These are phyloP conservation scores for Danaus melanippus DNA, from an alignment of 1,140 invertebrate species.

Conservation along the genomic window DNA sequence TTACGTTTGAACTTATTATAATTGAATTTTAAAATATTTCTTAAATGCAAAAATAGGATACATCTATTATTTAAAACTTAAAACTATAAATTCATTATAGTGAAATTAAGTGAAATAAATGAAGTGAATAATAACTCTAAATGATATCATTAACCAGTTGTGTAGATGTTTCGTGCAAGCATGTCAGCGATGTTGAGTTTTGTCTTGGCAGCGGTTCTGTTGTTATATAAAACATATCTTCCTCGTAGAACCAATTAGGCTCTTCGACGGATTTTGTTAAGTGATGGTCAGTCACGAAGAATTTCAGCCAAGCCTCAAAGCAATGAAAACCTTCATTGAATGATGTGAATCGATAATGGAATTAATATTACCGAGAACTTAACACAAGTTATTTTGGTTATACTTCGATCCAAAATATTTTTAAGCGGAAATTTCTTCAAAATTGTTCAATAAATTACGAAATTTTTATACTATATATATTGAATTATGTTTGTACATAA, in stretches of 20 bases:
- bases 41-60: conserved; percentile 26
- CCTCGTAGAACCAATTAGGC: conserved; percentile 61
- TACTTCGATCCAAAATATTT: too few species aligned
- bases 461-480: too few species aligned
- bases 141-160: conserved; percentile 65
- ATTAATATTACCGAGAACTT: too few species aligned
- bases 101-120: conserved; percentile 38
- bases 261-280: conserved; percentile 65
- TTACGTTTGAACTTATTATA: conserved; percentile 2
- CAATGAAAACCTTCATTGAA: conserved; percentile 50
- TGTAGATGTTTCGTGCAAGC: conserved; percentile 48
- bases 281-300: conserved; percentile 69
- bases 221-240: conserved; percentile 41
- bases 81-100: conserved; percentile 33
- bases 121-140: conserved; percentile 41
- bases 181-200: conserved; percentile 37
- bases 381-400: too few species aligned
- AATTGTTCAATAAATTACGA: too few species aligned
- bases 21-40: neutral
- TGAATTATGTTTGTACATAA: too few species aligned
- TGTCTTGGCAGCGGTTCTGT: conserved; percentile 50
- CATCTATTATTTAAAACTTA: conserved; percentile 2
- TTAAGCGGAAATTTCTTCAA: too few species aligned
- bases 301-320: conserved; percentile 72
- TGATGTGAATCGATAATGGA: conserved; percentile 13